Evolutionary conservation across 2,113 vertebrate genomes (phyloP), one percentile per base, ranked within the genome.

Genomic region (Mobula birostris): DNA sequence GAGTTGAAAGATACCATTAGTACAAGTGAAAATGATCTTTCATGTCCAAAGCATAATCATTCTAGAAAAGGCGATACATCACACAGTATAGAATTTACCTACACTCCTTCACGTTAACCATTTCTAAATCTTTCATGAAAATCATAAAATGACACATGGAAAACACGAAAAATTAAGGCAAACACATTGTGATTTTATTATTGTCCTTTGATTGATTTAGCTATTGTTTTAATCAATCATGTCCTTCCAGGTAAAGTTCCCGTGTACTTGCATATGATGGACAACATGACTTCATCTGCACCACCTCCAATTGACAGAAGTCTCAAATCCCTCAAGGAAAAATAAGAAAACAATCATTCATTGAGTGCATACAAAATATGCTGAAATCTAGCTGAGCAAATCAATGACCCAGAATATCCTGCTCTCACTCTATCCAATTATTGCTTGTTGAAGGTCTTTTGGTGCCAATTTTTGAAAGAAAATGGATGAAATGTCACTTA

Each of bases 231-330:
- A 12, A 72, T 74, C 36, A 93, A 82, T 96, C 95, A 95, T 95
- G 96, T 97, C 36, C 96, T 96, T 94, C 83, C 96, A 94, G 97
- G 97, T 77, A 98, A 95, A 1, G 63, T 98, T 94, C 96, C 96
- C 98, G 98, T 97, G 95, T 97, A 96, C 95, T 98, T 98, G 96
- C 97, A 98, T 95, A 98, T 98, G 95, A 98, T 97, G 94, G 96
- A 96, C 95, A 98, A 96, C 97, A 97, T 98, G 92, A 97, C 97
- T 96, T 98, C 98, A 94, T 97, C 98, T 40, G 97, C 95, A 7
- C 97, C 97, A 8, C 5, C 97, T 94, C 97, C 97, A 94, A 97
- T 97, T 0, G 97, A 98, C 7, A 97, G 0, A 74, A 98, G 11
- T 94, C 97, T 97, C 27, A 96, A 94, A 94, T 98, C 97, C 95